These are phyloP conservation scores for Hylaea fasciaria DNA, from an alignment of 2,888 invertebrate species.

Conservation along the genomic window DNA sequence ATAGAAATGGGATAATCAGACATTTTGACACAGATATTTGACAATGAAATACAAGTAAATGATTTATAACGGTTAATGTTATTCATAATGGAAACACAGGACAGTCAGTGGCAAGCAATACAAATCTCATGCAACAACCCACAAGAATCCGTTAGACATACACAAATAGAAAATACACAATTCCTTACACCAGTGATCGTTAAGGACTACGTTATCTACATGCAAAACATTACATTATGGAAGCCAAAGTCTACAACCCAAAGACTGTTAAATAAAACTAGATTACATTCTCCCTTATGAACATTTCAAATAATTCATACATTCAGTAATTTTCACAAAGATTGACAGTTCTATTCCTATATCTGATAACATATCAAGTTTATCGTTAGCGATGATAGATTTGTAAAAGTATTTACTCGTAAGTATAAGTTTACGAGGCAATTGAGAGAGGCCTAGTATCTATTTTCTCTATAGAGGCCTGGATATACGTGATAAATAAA, in stretches of 20 bases:
- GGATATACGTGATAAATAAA: too few species aligned
- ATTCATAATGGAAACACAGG: conserved; percentile 22
- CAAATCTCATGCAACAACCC: conserved; percentile 33
- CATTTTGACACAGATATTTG: conserved; percentile 4
- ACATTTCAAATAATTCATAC: neutral
- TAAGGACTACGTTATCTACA: conserved; percentile 10
- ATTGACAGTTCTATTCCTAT: conserved; percentile 25
- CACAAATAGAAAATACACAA: conserved; percentile 10
- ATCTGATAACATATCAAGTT: conserved; percentile 19
- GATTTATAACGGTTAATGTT: conserved; percentile 32
- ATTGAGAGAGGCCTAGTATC: neutral
- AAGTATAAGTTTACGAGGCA: neutral
- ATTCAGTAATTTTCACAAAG: conserved; percentile 31
- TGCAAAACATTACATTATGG: conserved; percentile 20
- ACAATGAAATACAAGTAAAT: conserved; percentile 32
- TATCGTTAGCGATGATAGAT: neutral
- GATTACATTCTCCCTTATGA: conserved; percentile 12
- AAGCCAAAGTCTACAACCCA: conserved; percentile 23
- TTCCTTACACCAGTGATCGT: conserved; percentile 12
- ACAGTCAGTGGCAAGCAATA: conserved; percentile 29
- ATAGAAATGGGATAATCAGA: too few species aligned
- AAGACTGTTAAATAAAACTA: conserved; percentile 19
- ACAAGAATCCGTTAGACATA: conserved; percentile 14
- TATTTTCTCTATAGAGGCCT: too few species aligned
- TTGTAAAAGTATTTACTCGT: neutral